phyloP scores from a whole-genome alignment of 1,140 invertebrate genomes.

The Dreissena polymorpha region DNA sequence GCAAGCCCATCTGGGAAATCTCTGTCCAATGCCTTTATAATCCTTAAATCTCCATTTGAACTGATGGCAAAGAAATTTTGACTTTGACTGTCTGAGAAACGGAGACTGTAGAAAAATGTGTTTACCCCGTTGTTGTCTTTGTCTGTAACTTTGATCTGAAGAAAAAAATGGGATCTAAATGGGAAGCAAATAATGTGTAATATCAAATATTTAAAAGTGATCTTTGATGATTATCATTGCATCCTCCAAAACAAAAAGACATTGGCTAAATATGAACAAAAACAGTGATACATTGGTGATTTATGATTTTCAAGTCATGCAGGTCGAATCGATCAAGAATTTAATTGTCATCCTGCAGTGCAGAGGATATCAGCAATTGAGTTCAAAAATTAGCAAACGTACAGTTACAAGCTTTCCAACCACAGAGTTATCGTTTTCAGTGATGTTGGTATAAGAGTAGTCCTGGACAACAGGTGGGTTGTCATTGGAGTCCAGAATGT shows the following conservation, averaged over 20 bases:
- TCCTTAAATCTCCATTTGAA: slow-evolving; percentile 84
- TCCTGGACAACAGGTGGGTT: slow-evolving; percentile 60
- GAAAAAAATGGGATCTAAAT: slow-evolving; percentile 12
- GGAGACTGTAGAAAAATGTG: slow-evolving; percentile 97
- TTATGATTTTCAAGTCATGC: not conserved
- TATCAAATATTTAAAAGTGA: not conserved
- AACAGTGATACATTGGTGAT: not conserved
- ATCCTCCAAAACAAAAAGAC: not conserved
- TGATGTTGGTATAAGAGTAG: slow-evolving; percentile 89
- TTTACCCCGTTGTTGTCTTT: slow-evolving; percentile 95
- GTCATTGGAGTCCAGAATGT: slow-evolving; percentile 65
- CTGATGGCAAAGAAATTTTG: slow-evolving; percentile 98
- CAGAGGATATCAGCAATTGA: not conserved
- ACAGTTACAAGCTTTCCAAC: slow-evolving; percentile 56
- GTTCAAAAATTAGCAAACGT: slow-evolving; percentile 4
- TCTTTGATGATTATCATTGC: no score
- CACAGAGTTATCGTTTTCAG: slow-evolving; percentile 89
- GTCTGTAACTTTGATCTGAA: slow-evolving; percentile 95
- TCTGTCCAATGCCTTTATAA: slow-evolving; percentile 92
- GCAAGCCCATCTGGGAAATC: slow-evolving; percentile 97
- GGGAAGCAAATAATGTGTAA: not conserved
- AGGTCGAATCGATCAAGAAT: not conserved
- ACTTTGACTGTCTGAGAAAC: slow-evolving; percentile 93
- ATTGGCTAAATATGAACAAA: not conserved
- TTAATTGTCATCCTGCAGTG: not conserved